Percentiles rank a stretch among this genome's conserved stretches.
Conservation (phyloP, 92 coral and sea anemone species). For the Porites lobata region DNA sequence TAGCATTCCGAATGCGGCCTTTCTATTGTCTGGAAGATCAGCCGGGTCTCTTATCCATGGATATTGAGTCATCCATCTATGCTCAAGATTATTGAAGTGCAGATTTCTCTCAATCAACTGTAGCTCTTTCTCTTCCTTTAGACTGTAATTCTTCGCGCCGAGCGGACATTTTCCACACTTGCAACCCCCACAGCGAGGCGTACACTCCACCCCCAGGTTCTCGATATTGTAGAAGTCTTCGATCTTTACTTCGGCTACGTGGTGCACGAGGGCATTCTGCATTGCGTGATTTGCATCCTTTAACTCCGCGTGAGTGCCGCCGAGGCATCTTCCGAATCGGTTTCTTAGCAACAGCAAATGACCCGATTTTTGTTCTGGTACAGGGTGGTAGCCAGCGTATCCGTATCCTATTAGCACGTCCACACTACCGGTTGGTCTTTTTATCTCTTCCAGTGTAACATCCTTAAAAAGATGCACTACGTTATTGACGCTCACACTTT, state of each 20-base stretch:
- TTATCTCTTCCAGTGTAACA: constrained; percentile 43
- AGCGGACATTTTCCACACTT: background rate
- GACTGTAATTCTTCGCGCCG: background rate
- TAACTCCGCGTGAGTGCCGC: constrained; percentile 35
- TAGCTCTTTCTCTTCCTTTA: constrained; percentile 10
- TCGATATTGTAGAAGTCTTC: constrained; percentile 50
- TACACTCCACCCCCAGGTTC: constrained; percentile 41
- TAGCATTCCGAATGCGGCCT: no score
- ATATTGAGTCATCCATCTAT: no score
- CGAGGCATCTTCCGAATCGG: constrained; percentile 58
- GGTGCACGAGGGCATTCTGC: constrained; percentile 1
- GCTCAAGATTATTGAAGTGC: no score
- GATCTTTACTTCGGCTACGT: constrained; percentile 17
- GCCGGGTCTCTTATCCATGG: no score
- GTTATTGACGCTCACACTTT: constrained; percentile 22
- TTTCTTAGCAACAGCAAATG: constrained; percentile 59
- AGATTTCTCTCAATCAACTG: no score
- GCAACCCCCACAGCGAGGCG: background rate
- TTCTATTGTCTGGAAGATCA: no score
- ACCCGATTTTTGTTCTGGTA: constrained; percentile 39
- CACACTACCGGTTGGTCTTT: constrained; percentile 29
- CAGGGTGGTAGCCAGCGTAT: constrained; percentile 52
- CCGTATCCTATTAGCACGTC: constrained; percentile 62
- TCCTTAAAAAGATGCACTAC: constrained; percentile 39
- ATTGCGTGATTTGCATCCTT: background rate